These are phyloP conservation scores for Drosophila persimilis DNA, from an alignment of 1,140 invertebrate species.

Conservation along the genomic window DNA sequence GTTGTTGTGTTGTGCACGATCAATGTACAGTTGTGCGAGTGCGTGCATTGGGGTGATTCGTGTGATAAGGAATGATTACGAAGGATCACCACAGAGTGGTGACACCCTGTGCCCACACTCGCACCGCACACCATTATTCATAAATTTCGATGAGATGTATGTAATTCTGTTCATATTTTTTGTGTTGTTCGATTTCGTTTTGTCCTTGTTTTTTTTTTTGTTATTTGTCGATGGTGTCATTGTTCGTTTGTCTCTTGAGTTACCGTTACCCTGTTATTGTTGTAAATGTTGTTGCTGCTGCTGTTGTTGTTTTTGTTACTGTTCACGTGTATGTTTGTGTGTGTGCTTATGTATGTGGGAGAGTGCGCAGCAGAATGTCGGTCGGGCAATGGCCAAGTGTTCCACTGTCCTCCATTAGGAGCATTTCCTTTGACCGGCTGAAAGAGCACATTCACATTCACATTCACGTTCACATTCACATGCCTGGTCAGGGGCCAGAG, in stretches of 20 bases:
- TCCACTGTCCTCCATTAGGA: constrained; percentile 34
- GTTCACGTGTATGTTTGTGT: constrained; percentile 42
- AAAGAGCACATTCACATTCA: not conserved
- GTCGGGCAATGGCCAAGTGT: constrained; percentile 22
- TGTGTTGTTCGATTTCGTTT: constrained; percentile 32
- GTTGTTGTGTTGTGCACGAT: constrained; percentile 52
- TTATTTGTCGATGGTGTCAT: constrained; percentile 36
- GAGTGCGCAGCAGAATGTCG: not conserved
- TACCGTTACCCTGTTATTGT: constrained; percentile 56
- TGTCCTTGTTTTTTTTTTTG: constrained; percentile 22
- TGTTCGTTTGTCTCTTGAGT: constrained; percentile 52
- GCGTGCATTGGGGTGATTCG: not conserved
- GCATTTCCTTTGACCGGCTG: constrained; percentile 34
- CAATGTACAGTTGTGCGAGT: constrained; percentile 35
- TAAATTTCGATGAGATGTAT: constrained; percentile 34
- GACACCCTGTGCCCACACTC: not conserved
- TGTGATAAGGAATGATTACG: too few relatives aligned
- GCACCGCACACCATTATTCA: constrained; percentile 23
- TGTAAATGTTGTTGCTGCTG: constrained; percentile 57
- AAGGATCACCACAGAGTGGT: too few relatives aligned
- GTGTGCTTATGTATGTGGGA: constrained; percentile 17
- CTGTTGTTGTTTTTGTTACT: constrained; percentile 53
- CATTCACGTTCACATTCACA: not conserved
- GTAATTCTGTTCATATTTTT: constrained; percentile 33
- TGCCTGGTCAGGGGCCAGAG: constrained; percentile 5